Base-by-base conservation (phyloP, 2,113 vertebrate species). In the Girardinichthys multiradiatus region DNA sequence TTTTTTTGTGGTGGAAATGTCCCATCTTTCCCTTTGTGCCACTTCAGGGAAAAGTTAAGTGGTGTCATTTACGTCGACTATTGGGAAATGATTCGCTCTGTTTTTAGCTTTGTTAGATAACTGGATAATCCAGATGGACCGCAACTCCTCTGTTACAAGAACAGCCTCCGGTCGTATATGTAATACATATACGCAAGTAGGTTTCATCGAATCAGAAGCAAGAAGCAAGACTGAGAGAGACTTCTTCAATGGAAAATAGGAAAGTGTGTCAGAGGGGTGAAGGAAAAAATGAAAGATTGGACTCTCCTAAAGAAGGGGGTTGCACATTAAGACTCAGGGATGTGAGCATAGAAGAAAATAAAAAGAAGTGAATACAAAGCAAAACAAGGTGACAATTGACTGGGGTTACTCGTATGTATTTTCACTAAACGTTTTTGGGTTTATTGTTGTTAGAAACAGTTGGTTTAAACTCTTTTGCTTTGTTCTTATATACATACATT, bases 91-190 rank as follows among this genome's bases (percentile, higher is more conserved):
- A 27, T 73, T 72, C 31, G 29, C 60, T 85, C 78, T 72, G 27
- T 87, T 87, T 86, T 90, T 72, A 78, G 74, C 67, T 66, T 74
- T 27, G 68, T 86, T 76, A 68, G 68, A 70, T 86, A 79, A 89
- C 61, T 64, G 30, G 26, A 33, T 65, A 66, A 12, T 85, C 75
- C 68, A 75, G 0, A 4, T 61, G 37, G 76, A 68, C 28, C 48
- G 30, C 27, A 9, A 1, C 61, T 60, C 11, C 64, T 63, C 68
- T 64, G 30, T 13, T 76, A 64, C 86, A 48, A 2, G 54, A 59
- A 82, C 82, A 30, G 19, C 48, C 31, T 68, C 11, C 14, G 30
- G 74, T 79, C 75, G 77, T 68, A 71, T 65, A 64, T 79, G 14
- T 26, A 0, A 45, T 63, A 87, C 59, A 78, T 65, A 8, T 62